Percentiles rank a stretch among this genome's conserved stretches.
phyloP scores from a whole-genome alignment of 1,140 invertebrate species.

The Drosophila dunni region DNA sequence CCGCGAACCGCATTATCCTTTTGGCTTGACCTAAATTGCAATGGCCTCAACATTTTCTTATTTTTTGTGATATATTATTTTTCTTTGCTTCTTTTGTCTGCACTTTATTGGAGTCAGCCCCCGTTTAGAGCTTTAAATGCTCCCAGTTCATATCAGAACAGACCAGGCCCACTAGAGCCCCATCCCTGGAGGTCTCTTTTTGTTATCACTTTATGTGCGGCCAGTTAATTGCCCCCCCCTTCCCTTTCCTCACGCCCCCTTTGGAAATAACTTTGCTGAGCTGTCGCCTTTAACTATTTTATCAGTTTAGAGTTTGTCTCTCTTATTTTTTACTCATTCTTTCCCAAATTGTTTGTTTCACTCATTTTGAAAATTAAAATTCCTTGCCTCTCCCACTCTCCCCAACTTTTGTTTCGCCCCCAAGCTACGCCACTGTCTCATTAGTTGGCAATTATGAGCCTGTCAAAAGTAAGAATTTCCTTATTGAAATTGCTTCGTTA shows the following conservation, averaged over 20 bases:
- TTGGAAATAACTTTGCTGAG: constrained; percentile 53
- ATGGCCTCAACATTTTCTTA: constrained; percentile 39
- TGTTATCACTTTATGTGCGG: constrained; percentile 72
- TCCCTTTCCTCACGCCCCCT: background rate
- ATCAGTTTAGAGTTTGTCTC: constrained; percentile 44
- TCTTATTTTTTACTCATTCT: constrained; percentile 6
- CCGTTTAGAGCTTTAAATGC: constrained; percentile 4
- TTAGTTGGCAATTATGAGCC: constrained; percentile 69
- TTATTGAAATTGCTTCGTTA: constrained; percentile 57
- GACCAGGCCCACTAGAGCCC: background rate
- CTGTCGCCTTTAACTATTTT: constrained; percentile 59
- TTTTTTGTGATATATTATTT: constrained; percentile 20
- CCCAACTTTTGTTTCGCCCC: background rate
- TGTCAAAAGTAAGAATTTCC: constrained; percentile 64
- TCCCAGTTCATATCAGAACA: too few relatives aligned
- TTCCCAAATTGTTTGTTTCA: constrained; percentile 8
- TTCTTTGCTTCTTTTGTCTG: constrained; percentile 55
- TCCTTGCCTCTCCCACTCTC: background rate
- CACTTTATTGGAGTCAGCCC: constrained; percentile 50
- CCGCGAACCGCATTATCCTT: constrained; percentile 67
- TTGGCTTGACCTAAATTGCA: constrained; percentile 75
- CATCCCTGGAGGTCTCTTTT: background rate
- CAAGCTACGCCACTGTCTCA: constrained; percentile 24
- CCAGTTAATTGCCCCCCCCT: constrained; percentile 68
- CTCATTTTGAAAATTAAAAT: constrained; percentile 44